Base-by-base conservation (phyloP, 2,888 invertebrate genomes). In the Drosophila imparisetae region DNA sequence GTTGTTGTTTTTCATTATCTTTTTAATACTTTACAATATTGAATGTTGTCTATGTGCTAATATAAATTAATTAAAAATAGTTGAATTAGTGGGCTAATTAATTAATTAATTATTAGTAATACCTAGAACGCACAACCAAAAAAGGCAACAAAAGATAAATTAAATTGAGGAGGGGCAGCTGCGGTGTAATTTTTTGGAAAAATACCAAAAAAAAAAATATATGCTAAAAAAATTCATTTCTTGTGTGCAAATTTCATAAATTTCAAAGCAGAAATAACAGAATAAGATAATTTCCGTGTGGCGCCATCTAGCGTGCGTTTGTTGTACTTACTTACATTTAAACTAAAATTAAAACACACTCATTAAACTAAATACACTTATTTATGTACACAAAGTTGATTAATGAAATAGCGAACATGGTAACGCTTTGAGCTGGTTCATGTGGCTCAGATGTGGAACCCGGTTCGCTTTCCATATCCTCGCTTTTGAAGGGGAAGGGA, bases 1-100 rank as follows among this genome's bases (percentile, higher is more conserved):
- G n/a, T 54, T 52, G 30, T 68, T 68, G 29, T 59, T 76, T 62
- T 57, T 65, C 34, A 57, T 73, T 66, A 68, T 67, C 78, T 75
- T 81, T 79, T 86, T 90, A 90, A 88, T 90, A 90, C 90, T 89
- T 88, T 90, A 87, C 81, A 90, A 80, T 67, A 67, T 67, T 67
- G 82, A 81, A 79, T 78, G 65, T 78, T 70, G 29, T 70, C 77
- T 90, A 86, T 53, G 61, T 59, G 54, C 90, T 87, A 87, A 81
- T 90, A 90, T 86, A 86, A 86, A 86, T 86, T 86, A 86, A 81
- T 89, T 86, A 86, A 74, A 78, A 71, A 53, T 83, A 87, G 21
- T 64, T 72, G 66, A 72, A 81, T 75, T 86, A 74, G 65, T 69
- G 24, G 53, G 48, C 68, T 68, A 75, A 52, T 67, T 78, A 61